Evolutionary conservation across 1,140 invertebrate species (phyloP).

Genomic region (Spodoptera frugiperda): DNA sequence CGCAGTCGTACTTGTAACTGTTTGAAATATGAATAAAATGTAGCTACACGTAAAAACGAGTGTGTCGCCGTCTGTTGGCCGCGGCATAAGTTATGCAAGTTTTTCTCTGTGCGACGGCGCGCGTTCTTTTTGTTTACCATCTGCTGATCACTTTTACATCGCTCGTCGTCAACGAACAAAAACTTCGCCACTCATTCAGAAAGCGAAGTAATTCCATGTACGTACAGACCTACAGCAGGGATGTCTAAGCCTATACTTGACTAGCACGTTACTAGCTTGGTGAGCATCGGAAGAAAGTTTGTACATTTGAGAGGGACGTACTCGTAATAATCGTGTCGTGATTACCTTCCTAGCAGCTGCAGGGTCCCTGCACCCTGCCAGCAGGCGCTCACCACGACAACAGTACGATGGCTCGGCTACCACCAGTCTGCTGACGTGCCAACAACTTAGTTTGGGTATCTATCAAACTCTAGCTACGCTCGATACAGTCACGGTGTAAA

Average conservation of each 20-base stretch:
- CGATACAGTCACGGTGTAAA: conserved; percentile 4
- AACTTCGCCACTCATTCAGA: conserved; percentile 8
- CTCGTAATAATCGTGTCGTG: not conserved
- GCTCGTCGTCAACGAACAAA: conserved; percentile 1
- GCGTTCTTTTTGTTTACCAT: not conserved
- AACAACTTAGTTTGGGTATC: too few relatives aligned
- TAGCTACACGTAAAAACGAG: too few relatives aligned
- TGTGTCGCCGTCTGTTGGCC: not conserved
- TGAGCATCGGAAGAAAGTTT: too few relatives aligned
- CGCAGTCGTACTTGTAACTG: too few relatives aligned
- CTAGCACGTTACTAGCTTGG: not conserved
- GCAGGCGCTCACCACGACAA: too few relatives aligned
- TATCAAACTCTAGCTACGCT: not conserved
- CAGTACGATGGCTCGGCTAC: too few relatives aligned
- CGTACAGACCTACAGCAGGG: not conserved
- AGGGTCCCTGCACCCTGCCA: too few relatives aligned
- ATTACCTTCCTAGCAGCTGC: not conserved
- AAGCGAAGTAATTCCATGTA: not conserved
- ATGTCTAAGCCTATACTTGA: conserved; percentile 2
- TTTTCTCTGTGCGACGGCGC: not conserved
- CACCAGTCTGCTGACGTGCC: too few relatives aligned
- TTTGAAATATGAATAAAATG: too few relatives aligned
- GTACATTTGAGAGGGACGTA: too few relatives aligned
- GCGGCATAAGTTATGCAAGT: conserved; percentile 19
- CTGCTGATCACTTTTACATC: conserved; percentile 32